Conservation (phyloP, 2,113 vertebrate genomes). For the Phalacrocorax brasilianus region DNA sequence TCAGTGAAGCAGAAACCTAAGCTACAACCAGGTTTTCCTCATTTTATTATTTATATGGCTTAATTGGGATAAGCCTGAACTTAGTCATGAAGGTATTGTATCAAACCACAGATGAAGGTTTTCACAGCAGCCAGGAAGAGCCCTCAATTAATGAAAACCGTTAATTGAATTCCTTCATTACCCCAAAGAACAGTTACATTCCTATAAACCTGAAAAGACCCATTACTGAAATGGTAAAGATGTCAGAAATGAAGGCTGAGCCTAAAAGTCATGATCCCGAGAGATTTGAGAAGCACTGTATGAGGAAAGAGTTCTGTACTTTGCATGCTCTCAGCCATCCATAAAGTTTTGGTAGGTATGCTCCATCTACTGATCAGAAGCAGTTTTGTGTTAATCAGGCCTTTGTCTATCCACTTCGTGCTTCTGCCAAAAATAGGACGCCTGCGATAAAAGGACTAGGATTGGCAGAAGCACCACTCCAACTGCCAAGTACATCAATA, state of each 20-base stretch:
- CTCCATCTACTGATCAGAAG: not conserved
- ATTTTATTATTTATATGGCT: not conserved
- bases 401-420: not conserved
- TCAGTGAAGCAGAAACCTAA: not conserved
- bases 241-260: not conserved
- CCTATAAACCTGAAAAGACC: not conserved
- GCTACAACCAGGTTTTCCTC: not conserved
- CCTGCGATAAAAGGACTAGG: too few relatives aligned
- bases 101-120: not conserved
- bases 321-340: not conserved
- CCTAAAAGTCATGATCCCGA: not conserved
- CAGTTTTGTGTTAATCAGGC: not conserved
- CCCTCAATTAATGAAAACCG: not conserved
- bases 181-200: not conserved
- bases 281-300: not conserved
- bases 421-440: not conserved
- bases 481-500: not conserved
- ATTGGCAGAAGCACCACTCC: not conserved
- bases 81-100: not conserved
- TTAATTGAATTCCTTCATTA: not conserved
- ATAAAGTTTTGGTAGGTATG: not conserved
- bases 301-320: not conserved
- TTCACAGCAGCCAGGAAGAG: not conserved
- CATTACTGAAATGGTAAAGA: not conserved
- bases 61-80: not conserved